Base-by-base conservation (phyloP, 1,140 invertebrate genomes). In the Drosophila eugracilis region DNA sequence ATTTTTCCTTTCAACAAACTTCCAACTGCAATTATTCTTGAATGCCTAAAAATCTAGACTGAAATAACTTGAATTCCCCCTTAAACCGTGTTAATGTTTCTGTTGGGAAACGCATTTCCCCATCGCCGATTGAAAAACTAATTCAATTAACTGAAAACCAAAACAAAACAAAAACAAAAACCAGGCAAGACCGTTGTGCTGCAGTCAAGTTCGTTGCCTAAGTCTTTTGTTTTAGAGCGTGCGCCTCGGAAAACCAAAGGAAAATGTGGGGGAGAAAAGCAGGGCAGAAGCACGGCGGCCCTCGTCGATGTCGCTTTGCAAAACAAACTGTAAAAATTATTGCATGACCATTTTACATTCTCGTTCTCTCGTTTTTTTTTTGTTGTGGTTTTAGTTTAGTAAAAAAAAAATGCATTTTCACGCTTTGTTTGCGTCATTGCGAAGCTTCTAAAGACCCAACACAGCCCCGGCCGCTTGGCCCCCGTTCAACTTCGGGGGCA, bases 241-340 rank as follows among this genome's bases (percentile, higher is more conserved):
- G 54, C 32, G 54, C 42, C 28, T 34, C n/a, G n/a, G n/a, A n/a
- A n/a, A n/a, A n/a, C n/a, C n/a, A n/a, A n/a, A n/a, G n/a, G 28
- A 14, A 24, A 3, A 14, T 28, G 4, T 1, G 32, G 32, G 2
- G 2, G 7, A n/a, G 19, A 9, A 10, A 9, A 5, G 24, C 7
- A 4, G 17, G 10, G 21, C 4, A 9, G 32, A 4, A 28, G 44
- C n/a, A n/a, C 7, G 14, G 34, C 48, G 26, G 34, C 44, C 36
- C 44, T 47, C 42, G 59, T 47, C 37, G 73, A 36, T 67, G 80
- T 71, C 83, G 78, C 78, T 86, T 85, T 86, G 74, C 65, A 83
- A 86, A 88, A 88, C 83, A 88, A 86, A 86, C 81, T 81, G 81
- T 86, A 88, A 81, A 86, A 86, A 75, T 78, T 55, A 70, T 81